Conservation (phyloP, 2,888 invertebrate species). For the Amblyjoppa proteus region DNA sequence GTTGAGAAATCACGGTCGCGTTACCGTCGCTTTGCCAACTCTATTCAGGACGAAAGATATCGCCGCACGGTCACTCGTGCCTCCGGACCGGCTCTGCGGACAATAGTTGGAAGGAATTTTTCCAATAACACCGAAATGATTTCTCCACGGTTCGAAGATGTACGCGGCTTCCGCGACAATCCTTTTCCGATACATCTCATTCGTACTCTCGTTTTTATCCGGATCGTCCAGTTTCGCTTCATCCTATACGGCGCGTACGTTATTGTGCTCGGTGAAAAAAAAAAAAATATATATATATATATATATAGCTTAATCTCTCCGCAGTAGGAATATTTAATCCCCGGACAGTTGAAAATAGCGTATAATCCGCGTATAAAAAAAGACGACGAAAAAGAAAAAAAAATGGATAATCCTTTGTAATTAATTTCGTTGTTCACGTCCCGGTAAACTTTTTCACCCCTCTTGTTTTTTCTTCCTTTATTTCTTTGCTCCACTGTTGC, state of each 20-base stretch:
- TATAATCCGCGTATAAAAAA: constrained; percentile 17
- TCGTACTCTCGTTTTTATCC: constrained; percentile 41
- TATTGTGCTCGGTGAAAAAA: neutral
- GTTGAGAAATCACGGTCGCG: neutral
- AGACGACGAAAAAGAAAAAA: neutral
- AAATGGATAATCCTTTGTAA: constrained; percentile 37
- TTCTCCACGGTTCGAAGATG: constrained; percentile 29
- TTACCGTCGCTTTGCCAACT: neutral
- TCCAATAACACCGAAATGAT: constrained; percentile 62
- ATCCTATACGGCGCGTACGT: neutral
- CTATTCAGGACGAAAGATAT: constrained; percentile 41
- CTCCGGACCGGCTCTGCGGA: neutral
- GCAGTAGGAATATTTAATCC: constrained; percentile 31
- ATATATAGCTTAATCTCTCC: neutral
- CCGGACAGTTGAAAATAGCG: constrained; percentile 20
- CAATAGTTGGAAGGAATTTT: constrained; percentile 50
- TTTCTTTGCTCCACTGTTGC: constrained; percentile 29
- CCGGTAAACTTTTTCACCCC: constrained; percentile 44
- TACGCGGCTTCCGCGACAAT: constrained; percentile 38
- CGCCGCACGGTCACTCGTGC: constrained; percentile 19
- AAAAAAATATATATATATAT: neutral
- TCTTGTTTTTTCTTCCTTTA: constrained; percentile 5
- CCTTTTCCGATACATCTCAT: constrained; percentile 56
- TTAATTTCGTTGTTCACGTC: constrained; percentile 52
- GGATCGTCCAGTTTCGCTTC: constrained; percentile 31